Evolutionary conservation across 2,888 invertebrate species (phyloP), one percentile per base, ranked within the genome.

Genomic region (Caenorhabditis sp.): DNA sequence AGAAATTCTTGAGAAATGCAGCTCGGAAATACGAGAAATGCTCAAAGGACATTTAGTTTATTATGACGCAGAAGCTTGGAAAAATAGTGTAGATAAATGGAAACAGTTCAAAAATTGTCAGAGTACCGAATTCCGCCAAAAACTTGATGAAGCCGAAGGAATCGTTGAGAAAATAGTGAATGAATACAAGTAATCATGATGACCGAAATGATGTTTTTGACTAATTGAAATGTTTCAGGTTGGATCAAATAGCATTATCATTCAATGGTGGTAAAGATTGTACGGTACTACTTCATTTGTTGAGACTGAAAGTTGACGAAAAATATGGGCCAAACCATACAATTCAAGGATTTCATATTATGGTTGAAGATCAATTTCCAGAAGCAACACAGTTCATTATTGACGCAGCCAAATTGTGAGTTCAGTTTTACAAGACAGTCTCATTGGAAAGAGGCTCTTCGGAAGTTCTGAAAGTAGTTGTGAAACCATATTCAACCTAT

Each of bases 251-350:
- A 20, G 94, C 95, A 85, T 88, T 99, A 36, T 93, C 95, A 27
- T 99, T 97, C 89, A 99, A 99, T 88, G 99, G 99, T 3, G 99
- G 99, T 1, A 99, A 99, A 90, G 99, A 99, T 90, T 97, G 97
- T 88, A 97, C 97, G 0, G 94, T 93, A 0, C 90, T 97, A 17
- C 90, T 99, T 49, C 93, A 94, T 88, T 88, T 95, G 75, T 70
- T 87, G 25, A 69, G 85, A 50, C 60, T 78, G 12, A 78, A 77
- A 63, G 77, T 85, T 31, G 84, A 85, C 62, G 76, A 81, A 58
- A 78, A 81, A 67, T 86, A 80, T 67, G 85, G 85, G 0, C 67
- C 80, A 8, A 73, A 62, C 1, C 73, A 74, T 0, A 62, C 65
- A n/a, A 78, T 86, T 27, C 76, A 92, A 84, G 92, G 93, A 50